Conservation (phyloP, 2,797 vertebrate genomes). For the Anguilla anguilla region DNA sequence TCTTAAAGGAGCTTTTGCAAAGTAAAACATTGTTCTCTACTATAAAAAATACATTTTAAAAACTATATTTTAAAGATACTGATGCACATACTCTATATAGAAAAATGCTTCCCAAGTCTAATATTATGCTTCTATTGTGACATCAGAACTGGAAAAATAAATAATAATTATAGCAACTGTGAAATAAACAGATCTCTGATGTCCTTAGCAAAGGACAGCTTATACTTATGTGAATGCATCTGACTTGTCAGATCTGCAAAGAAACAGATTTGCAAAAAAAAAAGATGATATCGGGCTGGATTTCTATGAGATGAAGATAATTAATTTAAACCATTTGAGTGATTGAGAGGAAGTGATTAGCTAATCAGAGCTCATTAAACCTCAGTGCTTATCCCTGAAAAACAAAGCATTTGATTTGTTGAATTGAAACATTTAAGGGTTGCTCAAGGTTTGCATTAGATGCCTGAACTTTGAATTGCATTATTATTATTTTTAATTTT, state of each 20-base stretch:
- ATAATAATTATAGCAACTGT: neutral
- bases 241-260: neutral
- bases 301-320: neutral
- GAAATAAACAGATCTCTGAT: neutral
- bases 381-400: neutral
- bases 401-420: neutral
- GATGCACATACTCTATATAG: neutral
- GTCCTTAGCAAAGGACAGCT: neutral
- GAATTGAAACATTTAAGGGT: neutral
- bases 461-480: neutral
- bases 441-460: neutral
- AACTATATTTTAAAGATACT: neutral
- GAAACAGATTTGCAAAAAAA: neutral
- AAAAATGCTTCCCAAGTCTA: neutral
- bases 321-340: neutral
- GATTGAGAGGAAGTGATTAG: slow-evolving; percentile 1
- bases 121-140: neutral
- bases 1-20: slow-evolving; percentile 35
- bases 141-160: neutral
- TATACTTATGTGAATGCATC: neutral
- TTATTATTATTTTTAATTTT: too few relatives aligned
- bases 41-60: neutral
- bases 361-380: slow-evolving; percentile 14
- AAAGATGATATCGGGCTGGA: neutral
- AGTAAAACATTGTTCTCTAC: neutral